phyloP scores from a whole-genome alignment of 2,888 invertebrate genomes.

The Pasiphila rectangulata region DNA sequence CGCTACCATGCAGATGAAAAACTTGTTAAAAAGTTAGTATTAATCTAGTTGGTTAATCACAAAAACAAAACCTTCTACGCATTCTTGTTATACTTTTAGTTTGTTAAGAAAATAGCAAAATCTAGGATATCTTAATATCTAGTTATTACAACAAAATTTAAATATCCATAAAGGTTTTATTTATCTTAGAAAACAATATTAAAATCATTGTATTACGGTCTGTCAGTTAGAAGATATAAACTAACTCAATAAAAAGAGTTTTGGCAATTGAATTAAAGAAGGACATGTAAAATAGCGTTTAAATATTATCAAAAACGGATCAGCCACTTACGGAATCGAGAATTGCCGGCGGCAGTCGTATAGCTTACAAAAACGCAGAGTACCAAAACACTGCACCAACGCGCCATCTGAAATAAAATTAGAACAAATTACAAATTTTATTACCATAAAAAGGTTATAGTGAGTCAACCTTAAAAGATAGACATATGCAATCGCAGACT shows the following conservation, averaged over 20 bases:
- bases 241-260: no score
- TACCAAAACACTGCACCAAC: conserved; percentile 51
- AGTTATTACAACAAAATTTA: no score
- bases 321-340: conserved; percentile 63
- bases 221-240: no score
- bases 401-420: conserved; percentile 58
- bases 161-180: no score
- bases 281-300: no score
- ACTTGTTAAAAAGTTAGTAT: conserved; percentile 10
- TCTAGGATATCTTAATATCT: no score
- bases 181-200: no score
- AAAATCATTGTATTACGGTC: no score
- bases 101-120: not conserved
- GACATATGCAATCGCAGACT: no score
- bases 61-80: not conserved
- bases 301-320: conserved; percentile 28
- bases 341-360: conserved; percentile 49
- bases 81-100: not conserved
- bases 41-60: conserved; percentile 1
- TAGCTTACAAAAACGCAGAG: conserved; percentile 48
- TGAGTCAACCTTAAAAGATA: no score
- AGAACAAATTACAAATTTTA: not conserved
- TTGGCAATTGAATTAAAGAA: no score
- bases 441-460: not conserved
- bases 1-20: conserved; percentile 5